phyloP scores from a whole-genome alignment of 1,140 invertebrate species.

The Drosophila tristis region DNA sequence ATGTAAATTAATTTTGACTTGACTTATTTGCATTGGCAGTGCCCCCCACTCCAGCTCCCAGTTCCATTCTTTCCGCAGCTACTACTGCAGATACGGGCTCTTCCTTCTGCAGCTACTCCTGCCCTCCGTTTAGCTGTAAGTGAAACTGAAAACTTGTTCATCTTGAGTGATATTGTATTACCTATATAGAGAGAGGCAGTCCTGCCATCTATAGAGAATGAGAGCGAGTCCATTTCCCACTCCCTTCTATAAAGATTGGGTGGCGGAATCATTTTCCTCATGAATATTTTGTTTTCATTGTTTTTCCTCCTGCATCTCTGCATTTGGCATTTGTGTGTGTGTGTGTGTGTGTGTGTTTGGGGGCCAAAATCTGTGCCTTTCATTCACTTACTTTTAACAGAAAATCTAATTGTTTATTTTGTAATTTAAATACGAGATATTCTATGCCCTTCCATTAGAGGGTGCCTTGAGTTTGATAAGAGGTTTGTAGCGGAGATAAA shows the following conservation, averaged over 20 bases:
- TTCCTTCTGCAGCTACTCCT: too few relatives aligned
- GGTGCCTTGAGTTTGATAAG: too few relatives aligned
- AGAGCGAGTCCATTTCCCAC: constrained; percentile 13
- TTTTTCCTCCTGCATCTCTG: constrained; percentile 50
- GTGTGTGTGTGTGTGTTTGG: too few relatives aligned
- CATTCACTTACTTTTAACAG: constrained; percentile 36
- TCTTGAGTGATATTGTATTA: constrained; percentile 65
- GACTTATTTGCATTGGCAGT: constrained; percentile 67
- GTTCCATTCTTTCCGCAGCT: constrained; percentile 1
- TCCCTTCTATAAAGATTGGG: not conserved
- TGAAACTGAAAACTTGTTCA: constrained; percentile 69
- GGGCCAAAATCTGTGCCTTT: constrained; percentile 11
- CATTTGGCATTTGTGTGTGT: constrained; percentile 41
- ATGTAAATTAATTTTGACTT: constrained; percentile 68
- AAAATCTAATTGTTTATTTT: constrained; percentile 80
- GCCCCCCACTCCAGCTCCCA: constrained; percentile 1
- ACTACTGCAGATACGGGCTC: too few relatives aligned
- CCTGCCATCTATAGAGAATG: not conserved
- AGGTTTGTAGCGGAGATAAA: too few relatives aligned
- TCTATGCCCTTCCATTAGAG: too few relatives aligned
- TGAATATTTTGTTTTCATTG: constrained; percentile 66
- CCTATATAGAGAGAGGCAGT: not conserved
- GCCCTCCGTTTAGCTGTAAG: constrained; percentile 2
- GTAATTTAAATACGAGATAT: constrained; percentile 72
- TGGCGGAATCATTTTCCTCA: constrained; percentile 8